Evolutionary conservation across 1,140 invertebrate species (phyloP), one percentile per base, ranked within the genome.

Genomic region (Papilio xuthus): DNA sequence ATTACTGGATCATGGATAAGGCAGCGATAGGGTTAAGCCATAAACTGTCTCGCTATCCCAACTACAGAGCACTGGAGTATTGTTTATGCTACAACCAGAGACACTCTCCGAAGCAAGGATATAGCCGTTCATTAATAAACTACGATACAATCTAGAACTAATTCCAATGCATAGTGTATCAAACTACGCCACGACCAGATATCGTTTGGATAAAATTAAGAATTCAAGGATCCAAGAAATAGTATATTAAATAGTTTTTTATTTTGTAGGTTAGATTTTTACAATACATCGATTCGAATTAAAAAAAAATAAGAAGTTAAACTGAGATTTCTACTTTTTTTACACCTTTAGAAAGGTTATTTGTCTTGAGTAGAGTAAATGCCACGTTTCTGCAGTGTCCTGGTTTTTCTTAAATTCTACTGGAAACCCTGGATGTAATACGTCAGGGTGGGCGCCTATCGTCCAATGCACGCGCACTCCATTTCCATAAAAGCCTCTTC

Each of bases 401-500:
- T 23, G 71, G 9, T 26, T 73, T 41, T 73, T 73, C 23, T 73
- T 23, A 23, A 47, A 50, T n/a, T 6, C 20, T 60, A 13, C n/a
- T 76, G 28, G 74, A 13, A 37, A 76, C 74, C 74, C 74, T 63
- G 26, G 47, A 18, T 37, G 50, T 76, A 76, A 70, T 73, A 42
- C 83, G 82, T 82, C 83, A 81, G 85, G 89, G 86, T 77, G 85
- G 84, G 83, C 81, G 87, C 84, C 83, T 91, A 93, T 92, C 90
- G 88, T 82, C 83, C 83, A 87, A 89, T 91, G 89, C 88, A 92
- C 91, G 87, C 87, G 79, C 82, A 86, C 89, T 90, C 90, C 88
- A 93, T 93, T 93, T 91, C 90, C 92, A 93, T 93, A 93, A 93
- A 93, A 93, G 91, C 91, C 90, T 91, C 92, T 91, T 93, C 91